These are phyloP conservation scores for Nipponacmea schrenckii DNA, from an alignment of 2,888 invertebrate genomes.

Conservation along the genomic window DNA sequence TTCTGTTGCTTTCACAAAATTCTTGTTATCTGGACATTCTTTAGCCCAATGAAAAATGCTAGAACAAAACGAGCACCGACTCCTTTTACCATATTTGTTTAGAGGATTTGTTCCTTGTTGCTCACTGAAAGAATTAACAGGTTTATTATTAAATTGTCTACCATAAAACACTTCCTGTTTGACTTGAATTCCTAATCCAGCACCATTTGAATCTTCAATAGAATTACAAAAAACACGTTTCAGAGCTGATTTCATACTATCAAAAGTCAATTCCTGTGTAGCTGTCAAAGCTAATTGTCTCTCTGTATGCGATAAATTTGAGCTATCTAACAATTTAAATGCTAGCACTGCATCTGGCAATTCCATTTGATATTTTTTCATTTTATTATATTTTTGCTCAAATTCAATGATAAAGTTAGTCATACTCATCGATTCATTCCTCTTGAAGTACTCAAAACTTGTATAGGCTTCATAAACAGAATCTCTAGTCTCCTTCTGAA, in stretches of 20 bases:
- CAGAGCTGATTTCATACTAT: not conserved
- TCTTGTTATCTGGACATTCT: constrained; percentile 10
- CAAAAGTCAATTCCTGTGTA: not conserved
- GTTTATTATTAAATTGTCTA: not conserved
- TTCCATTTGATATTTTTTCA: not conserved
- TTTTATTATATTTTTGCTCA: not conserved
- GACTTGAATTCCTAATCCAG: not conserved
- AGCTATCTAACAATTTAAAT: not conserved
- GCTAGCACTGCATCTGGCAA: constrained; percentile 8
- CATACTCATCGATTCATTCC: not conserved
- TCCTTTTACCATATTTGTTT: not conserved
- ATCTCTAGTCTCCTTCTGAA: not conserved
- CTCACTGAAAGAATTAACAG: not conserved
- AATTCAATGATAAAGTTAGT: constrained; percentile 1
- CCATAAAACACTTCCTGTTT: not conserved
- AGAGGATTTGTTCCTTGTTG: not conserved
- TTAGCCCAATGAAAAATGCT: constrained; percentile 22
- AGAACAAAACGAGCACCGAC: not conserved
- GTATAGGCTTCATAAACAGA: not conserved
- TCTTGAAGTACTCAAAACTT: not conserved
- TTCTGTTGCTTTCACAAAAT: not conserved
- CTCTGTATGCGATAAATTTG: not conserved
- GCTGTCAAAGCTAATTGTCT: not conserved
- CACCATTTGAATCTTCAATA: not conserved
- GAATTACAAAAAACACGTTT: not conserved